Base-by-base conservation (phyloP, 2,113 vertebrate genomes). In the Hemiprocne comata region DNA sequence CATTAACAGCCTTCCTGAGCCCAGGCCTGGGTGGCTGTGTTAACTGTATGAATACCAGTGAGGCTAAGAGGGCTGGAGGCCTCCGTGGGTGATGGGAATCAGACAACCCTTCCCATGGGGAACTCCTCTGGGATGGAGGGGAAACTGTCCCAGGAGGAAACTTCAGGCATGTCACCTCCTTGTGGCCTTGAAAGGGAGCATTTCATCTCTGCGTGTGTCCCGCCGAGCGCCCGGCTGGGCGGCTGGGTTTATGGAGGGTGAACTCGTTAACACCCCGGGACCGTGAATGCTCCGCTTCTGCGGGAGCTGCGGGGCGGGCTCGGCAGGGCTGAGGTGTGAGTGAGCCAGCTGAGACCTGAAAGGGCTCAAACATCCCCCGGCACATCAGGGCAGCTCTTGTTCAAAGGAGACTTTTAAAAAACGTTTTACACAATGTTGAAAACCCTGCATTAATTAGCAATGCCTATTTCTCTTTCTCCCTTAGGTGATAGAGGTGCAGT, bases 141-240 rank as follows among this genome's bases (percentile, higher is more conserved):
- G 19, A 86, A 92, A 73, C 54, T n/a, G 29, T 87, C 84, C 89
- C 73, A 85, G 94, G 93, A 91, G 84, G 89, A 72, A 90, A 61
- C 10, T 75, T 69, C 66, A 65, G 18, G 25, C 17, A 34, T 72
- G 48, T 69, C 73, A 76, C 69, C 86, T 91, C 54, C 75, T 92
- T 31, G 25, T 4, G 26, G 76, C 46, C 66, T 57, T 72, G 50
- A 38, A 26, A 58, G n/a, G 62, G 73, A 57, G 25, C 53, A 17
- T 96, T 96, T 96, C 23, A 87, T 96, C 93, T 95, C 0, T 0
- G 79, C 90, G 90, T 89, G 96, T 94, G 93, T 96, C 85, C 91
- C 3, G 1, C 0, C 4, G 46, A 60, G 46, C 1, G 1, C 1
- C 6, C 0, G 8, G 94, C 9, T 12, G 51, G 74, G 78, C 0